Base-by-base conservation (phyloP, 2,113 vertebrate species). In the Scytalopus superciliaris region DNA sequence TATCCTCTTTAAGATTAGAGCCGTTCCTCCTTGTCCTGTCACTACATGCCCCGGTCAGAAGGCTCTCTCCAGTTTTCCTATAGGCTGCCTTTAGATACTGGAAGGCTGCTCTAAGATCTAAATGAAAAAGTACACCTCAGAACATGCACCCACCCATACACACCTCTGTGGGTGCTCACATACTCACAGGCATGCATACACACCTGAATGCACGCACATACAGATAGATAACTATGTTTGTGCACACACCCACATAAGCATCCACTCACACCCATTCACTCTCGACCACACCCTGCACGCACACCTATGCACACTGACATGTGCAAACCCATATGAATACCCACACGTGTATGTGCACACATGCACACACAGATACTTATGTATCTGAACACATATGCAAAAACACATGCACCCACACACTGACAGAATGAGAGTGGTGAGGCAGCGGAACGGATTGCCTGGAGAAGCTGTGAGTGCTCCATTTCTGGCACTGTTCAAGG, bases 331-430 rank as follows among this genome's bases (percentile, higher is more conserved):
- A n/a, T n/a, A 19, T 7, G 35, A 42, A 16, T 17, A 8, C 23
- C 9, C 59, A 17, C 19, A 7, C 25, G 15, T 13, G 37, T 39
- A 9, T 8, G 14, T 1, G 12, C 8, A 5, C 6, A 3, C 9
- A 14, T 27, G 23, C 18, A 28, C 11, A 3, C 17, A 22, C 7
- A 19, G 39, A 63, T 40, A 17, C 12, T 63, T 63, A 10, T 18
- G 10, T 7, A 9, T 3, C 18, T 0, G 16, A 42, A 13, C 56
- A 9, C 42, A 7, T 1, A n/a, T 7, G 13, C 16, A 18, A 15
- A 42, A 7, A 16, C 3, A 9, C 50, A 4, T 0, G 6, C 21
- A 11, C 50, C 7, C 31, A 13, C 50, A 4, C 59, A 14, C 19
- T 3, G 10, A 25, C 2, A 64, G 28, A 42, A 4, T 42, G 39